Base-by-base conservation (phyloP, 2,888 invertebrate species). In the Drosophila pseudotakahashii region DNA sequence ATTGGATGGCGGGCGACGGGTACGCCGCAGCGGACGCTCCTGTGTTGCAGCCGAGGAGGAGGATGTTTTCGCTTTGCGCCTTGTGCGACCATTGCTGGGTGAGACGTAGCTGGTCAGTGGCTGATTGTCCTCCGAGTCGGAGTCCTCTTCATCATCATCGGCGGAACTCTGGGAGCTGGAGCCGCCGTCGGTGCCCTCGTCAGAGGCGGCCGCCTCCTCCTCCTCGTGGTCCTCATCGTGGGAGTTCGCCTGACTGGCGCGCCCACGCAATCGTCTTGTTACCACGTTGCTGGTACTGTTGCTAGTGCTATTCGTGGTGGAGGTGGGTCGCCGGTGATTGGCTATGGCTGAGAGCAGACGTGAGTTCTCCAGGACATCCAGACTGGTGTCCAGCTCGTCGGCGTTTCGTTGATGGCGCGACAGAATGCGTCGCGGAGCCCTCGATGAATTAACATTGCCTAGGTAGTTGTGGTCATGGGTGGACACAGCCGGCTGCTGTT, bases 21-120 rank as follows among this genome's bases (percentile, higher is more conserved):
- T 70, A 34, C 81, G 59, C 51, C 77, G 55, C 47, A 73, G 54
- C 47, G 51, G 68, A 16, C 61, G 81, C 73, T 41, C 80, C 75
- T 39, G 73, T 34, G 71, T 69, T 7, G 77, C 37, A 23, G 69
- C 51, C 4, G 77, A 75, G 11, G 84, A 50, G n/a, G 75, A 63
- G 26, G 85, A 50, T 4, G 59, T 71, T 73, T 81, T 81, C 30
- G 80, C 54, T 70, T 79, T 77, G 42, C 75, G 73, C 7, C 70
- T 50, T 19, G 76, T 36, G 48, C 77, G 78, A 1, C 71, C 66
- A 67, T 73, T 79, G 82, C 85, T 78, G 42, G 88, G 79, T 42
- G 84, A 54, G 2, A 92, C 91, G 72, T 90, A 91, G 57, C 89
- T 93, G 26, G 93, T 94, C 69, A 94, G 73, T 51, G 91, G 91